Conservation (phyloP, 1,140 invertebrate species). For the Piezodorus guildinii region DNA sequence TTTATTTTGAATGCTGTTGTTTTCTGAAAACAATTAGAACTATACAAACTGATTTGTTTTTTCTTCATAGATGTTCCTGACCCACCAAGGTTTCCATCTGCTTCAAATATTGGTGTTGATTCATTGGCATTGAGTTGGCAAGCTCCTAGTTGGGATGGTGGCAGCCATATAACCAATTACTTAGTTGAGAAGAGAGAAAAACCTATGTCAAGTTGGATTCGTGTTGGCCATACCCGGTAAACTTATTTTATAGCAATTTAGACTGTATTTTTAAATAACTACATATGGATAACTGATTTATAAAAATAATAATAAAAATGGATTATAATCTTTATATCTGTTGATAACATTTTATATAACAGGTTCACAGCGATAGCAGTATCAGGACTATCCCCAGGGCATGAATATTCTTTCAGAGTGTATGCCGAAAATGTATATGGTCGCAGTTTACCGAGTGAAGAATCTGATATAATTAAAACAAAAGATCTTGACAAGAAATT, state of each 20-base stretch:
- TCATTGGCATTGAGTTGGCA: constrained; percentile 84
- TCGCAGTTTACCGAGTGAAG: constrained; percentile 79
- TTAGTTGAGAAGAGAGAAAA: constrained; percentile 88
- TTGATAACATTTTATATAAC: constrained; percentile 14
- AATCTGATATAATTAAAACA: constrained; percentile 66
- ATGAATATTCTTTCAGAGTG: constrained; percentile 93
- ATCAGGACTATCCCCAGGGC: constrained; percentile 70
- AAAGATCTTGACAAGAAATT: constrained; percentile 71
- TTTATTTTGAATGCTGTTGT: too few relatives aligned
- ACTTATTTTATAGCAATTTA: not conserved
- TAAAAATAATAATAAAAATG: too few relatives aligned
- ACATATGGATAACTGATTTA: too few relatives aligned
- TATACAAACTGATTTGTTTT: constrained; percentile 23
- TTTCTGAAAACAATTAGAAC: too few relatives aligned
- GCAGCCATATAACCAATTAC: constrained; percentile 90
- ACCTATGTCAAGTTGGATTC: constrained; percentile 87
- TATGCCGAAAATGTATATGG: constrained; percentile 96
- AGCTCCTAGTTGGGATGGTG: constrained; percentile 83
- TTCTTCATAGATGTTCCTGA: constrained; percentile 69
- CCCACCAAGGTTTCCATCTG: constrained; percentile 79
- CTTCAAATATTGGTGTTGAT: constrained; percentile 78
- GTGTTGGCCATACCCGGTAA: constrained; percentile 76
- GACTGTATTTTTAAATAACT: too few relatives aligned
- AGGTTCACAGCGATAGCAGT: constrained; percentile 84
- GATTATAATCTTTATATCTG: too few relatives aligned